Conservation (phyloP, 2,113 vertebrate genomes). For the Psilopsiagon aymara region DNA sequence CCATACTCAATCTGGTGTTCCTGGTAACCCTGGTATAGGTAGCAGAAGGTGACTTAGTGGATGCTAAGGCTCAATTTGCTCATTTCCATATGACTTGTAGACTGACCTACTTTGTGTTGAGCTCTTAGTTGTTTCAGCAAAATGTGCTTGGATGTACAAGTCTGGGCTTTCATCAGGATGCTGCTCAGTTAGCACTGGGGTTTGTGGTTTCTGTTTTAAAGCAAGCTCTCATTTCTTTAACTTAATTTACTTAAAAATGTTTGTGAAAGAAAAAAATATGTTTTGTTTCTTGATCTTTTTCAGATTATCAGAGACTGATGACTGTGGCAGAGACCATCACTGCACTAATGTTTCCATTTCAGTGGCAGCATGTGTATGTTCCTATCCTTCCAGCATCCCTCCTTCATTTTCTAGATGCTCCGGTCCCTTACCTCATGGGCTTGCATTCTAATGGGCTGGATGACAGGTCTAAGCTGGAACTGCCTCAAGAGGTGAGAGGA, state of each 20-base stretch:
- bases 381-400: constrained; percentile 87
- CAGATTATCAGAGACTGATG: constrained; percentile 90
- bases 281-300: constrained; percentile 41
- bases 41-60: constrained; percentile 7
- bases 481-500: constrained; percentile 91
- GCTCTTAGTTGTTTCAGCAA: constrained; percentile 28
- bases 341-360: constrained; percentile 87
- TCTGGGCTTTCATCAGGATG: constrained; percentile 34
- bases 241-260: neutral
- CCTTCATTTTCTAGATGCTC: constrained; percentile 87
- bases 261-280: neutral
- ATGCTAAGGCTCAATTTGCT: neutral
- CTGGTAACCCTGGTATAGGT: neutral
- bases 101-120: constrained; percentile 47
- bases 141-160: neutral
- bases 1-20: neutral
- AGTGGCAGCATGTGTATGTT: constrained; percentile 89
- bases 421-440: constrained; percentile 87
- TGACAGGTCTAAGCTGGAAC: constrained; percentile 87
- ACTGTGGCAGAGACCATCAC: constrained; percentile 89
- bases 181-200: neutral
- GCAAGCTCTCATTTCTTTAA: neutral
- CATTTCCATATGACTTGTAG: constrained; percentile 40
- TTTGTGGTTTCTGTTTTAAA: constrained; percentile 41
- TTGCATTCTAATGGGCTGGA: constrained; percentile 88